Base-by-base conservation (phyloP, 2,888 invertebrate genomes). In the Sclerodermus sp. region DNA sequence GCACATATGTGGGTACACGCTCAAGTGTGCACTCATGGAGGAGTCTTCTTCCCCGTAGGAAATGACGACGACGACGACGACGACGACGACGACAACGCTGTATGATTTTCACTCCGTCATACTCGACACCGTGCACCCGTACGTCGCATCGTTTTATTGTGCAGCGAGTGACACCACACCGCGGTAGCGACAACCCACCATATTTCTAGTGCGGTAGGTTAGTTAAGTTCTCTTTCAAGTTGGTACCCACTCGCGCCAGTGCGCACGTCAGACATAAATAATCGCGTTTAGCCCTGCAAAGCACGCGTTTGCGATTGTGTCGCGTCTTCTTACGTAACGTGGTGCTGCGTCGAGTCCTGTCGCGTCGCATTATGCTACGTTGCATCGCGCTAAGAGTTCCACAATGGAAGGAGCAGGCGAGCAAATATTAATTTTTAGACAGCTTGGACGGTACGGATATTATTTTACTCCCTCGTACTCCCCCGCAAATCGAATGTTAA, bases 161-260 rank as follows among this genome's bases (percentile, higher is more conserved):
- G 55, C 55, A 56, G 55, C 64, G 67, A 51, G 63, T 59, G 66
- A 62, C 67, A 62, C 61, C 48, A 18, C 34, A 38, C 29, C 55
- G 34, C 32, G 46, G 45, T 44, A 36, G 18, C 34, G 42, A 49
- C 44, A 48, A 55, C 53, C 60, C 55, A 51, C 51, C 55, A 50
- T 60, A 57, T 63, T 64, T 68, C 57, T 56, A 57, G 60, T 69
- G 61, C 59, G 66, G 70, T 67, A 70, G 70, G 70, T 70, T 69
- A 69, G 69, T 70, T 69, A 67, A 64, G 63, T 55, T 54, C 62
- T 62, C 64, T 60, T 66, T 64, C 57, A 61, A 46, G 43, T 38
- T 48, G 38, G 42, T 53, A 59, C 55, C 3, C 49, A n/a, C n/a
- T 57, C 17, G 37, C 42, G 45, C 47, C 53, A 37, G 49, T 42